Conservation (phyloP, 2,888 invertebrate genomes). For the Eupithecia abbreviata region DNA sequence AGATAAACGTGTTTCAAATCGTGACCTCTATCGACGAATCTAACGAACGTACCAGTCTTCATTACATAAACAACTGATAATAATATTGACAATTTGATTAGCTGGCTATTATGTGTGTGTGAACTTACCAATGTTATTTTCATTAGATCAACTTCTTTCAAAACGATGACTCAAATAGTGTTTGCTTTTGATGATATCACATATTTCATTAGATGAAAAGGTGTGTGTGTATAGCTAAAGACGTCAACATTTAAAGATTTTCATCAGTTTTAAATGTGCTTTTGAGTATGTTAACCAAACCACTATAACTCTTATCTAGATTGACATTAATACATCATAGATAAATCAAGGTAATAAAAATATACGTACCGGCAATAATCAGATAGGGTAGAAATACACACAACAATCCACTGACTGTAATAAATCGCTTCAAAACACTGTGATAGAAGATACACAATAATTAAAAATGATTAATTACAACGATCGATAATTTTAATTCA, state of each 20-base stretch:
- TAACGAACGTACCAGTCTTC: slow-evolving; percentile 39
- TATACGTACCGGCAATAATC: slow-evolving; percentile 52
- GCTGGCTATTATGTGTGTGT: slow-evolving; percentile 39
- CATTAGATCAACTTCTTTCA: slow-evolving; percentile 51
- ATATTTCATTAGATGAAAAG: slow-evolving; percentile 20
- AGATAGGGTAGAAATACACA: slow-evolving; percentile 39
- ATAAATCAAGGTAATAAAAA: slow-evolving; percentile 44
- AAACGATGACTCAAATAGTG: slow-evolving; percentile 54
- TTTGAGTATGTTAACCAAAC: slow-evolving; percentile 54
- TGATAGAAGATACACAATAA: slow-evolving; percentile 49
- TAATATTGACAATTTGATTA: slow-evolving; percentile 57
- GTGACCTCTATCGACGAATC: slow-evolving; percentile 40
- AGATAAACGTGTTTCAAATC: slow-evolving; percentile 38
- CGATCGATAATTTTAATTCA: slow-evolving; percentile 61
- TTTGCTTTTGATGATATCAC: slow-evolving; percentile 51
- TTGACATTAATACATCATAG: slow-evolving; percentile 55
- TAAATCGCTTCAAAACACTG: slow-evolving; percentile 47
- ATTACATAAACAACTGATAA: slow-evolving; percentile 54
- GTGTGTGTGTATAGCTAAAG: neutral
- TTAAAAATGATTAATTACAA: slow-evolving; percentile 61
- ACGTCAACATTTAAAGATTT: slow-evolving; percentile 15
- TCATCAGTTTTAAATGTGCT: slow-evolving; percentile 5
- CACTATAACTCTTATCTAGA: slow-evolving; percentile 74
- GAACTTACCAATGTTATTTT: slow-evolving; percentile 49
- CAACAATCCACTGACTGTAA: slow-evolving; percentile 49